Percentiles rank a stretch among this genome's conserved stretches.
Conservation (phyloP, 2,113 vertebrate species). For the Clupea harengus region DNA sequence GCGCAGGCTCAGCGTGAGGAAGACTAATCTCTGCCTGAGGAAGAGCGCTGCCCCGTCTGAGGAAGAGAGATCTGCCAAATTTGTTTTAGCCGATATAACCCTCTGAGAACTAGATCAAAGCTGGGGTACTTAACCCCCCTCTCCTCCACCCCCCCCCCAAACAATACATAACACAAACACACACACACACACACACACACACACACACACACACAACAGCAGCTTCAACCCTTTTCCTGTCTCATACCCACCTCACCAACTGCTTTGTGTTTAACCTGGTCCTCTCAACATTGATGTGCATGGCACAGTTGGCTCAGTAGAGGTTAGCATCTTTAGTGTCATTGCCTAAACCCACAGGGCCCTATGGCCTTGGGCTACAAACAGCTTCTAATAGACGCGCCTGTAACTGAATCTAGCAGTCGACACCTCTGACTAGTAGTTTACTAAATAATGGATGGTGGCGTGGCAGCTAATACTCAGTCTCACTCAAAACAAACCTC, state of each 20-base stretch:
- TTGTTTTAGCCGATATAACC: slow-evolving; percentile 58
- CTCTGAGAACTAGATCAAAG: slow-evolving; percentile 57
- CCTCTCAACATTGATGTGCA: neutral
- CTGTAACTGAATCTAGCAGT: slow-evolving; percentile 52
- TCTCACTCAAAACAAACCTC: neutral
- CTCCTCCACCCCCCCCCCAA: neutral
- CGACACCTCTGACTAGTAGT: slow-evolving; percentile 51
- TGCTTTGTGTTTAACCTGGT: neutral
- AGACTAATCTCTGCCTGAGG: neutral
- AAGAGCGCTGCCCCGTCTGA: neutral
- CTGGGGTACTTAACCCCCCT: slow-evolving; percentile 7
- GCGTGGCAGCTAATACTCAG: slow-evolving; percentile 39
- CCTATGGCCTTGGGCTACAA: neutral
- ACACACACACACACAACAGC: neutral
- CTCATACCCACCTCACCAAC: neutral
- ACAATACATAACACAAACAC: neutral
- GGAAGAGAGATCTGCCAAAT: slow-evolving; percentile 35
- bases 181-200: neutral
- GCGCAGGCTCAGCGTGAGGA: neutral
- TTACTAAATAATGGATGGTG: slow-evolving; percentile 61
- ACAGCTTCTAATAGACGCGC: neutral
- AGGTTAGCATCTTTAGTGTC: neutral
- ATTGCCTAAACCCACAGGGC: neutral
- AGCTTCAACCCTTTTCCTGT: neutral
- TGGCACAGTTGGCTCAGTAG: neutral